Conservation (phyloP, 2,888 invertebrate genomes). For the Graphium colonna region DNA sequence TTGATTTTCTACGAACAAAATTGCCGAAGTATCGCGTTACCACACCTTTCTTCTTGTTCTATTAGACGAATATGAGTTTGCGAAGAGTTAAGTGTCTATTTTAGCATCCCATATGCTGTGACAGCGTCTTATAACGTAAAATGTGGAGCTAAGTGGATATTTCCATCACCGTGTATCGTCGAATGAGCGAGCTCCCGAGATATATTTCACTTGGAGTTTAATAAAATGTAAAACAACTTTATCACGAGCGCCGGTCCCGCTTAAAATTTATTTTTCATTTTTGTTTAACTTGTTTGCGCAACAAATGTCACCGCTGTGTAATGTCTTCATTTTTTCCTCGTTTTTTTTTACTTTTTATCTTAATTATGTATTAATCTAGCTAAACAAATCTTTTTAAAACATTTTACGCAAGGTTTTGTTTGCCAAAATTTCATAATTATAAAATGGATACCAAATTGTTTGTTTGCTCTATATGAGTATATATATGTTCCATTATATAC, state of each 20-base stretch:
- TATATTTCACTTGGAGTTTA: slow-evolving; percentile 22
- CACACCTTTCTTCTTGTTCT: too few relatives aligned
- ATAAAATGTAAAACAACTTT: slow-evolving; percentile 33
- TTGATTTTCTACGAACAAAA: not conserved
- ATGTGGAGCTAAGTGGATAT: slow-evolving; percentile 24
- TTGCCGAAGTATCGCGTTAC: too few relatives aligned
- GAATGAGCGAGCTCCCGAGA: slow-evolving; percentile 11
- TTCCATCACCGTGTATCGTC: slow-evolving; percentile 18
- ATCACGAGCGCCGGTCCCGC: slow-evolving; percentile 27
- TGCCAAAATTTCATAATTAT: too few relatives aligned
- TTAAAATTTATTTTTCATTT: slow-evolving; percentile 30
- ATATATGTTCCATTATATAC: too few relatives aligned
- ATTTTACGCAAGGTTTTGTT: not conserved
- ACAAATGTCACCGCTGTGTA: slow-evolving; percentile 35
- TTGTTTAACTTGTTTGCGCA: slow-evolving; percentile 31
- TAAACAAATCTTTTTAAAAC: slow-evolving; percentile 24
- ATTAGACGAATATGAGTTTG: not conserved
- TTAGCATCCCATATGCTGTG: slow-evolving; percentile 12
- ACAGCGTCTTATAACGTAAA: slow-evolving; percentile 16
- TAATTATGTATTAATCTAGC: slow-evolving; percentile 36
- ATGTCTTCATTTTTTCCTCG: slow-evolving; percentile 34
- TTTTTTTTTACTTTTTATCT: slow-evolving; percentile 18
- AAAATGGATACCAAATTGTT: too few relatives aligned
- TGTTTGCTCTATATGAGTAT: too few relatives aligned
- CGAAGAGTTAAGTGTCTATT: not conserved